Percentiles rank a stretch among this genome's conserved stretches.
Evolutionary conservation across 1,140 invertebrate species (phyloP).

Genomic region (Panagrolaimus sp.): DNA sequence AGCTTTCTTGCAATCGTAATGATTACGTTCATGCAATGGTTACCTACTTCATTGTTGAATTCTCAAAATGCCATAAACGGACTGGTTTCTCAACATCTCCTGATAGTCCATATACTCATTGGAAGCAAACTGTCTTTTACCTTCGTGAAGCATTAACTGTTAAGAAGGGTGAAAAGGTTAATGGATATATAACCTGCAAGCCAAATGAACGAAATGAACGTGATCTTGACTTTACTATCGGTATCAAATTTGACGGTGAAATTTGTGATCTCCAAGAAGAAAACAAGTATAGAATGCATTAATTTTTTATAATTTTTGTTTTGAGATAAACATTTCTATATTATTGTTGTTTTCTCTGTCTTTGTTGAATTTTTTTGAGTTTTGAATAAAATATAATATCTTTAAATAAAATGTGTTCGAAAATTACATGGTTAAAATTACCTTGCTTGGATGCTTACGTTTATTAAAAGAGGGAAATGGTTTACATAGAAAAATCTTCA

Average conservation of each 20-base stretch:
- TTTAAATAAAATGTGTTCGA: too few relatives aligned
- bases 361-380: too few relatives aligned
- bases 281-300: conserved; percentile 94
- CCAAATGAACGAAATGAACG: conserved; percentile 86
- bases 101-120: conserved; percentile 92
- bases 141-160: conserved; percentile 76
- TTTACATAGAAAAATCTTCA: too few relatives aligned
- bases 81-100: conserved; percentile 96
- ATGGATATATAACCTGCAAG: conserved; percentile 78
- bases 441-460: too few relatives aligned
- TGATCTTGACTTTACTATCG: conserved; percentile 89
- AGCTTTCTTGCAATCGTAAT: conserved; percentile 76
- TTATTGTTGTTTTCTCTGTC: conserved; percentile 11
- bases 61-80: conserved; percentile 95
- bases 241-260: conserved; percentile 89
- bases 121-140: conserved; percentile 99
- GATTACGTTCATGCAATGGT: conserved; percentile 97
- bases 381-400: too few relatives aligned
- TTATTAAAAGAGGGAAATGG: too few relatives aligned
- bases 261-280: conserved; percentile 79
- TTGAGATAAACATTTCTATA: neutral
- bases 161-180: conserved; percentile 26
- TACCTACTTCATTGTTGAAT: conserved; percentile 97
- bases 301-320: conserved; percentile 43
- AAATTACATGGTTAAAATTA: too few relatives aligned